Evolutionary conservation across 1,140 invertebrate species (phyloP).

Genomic region (Tetramorium simillimum): DNA sequence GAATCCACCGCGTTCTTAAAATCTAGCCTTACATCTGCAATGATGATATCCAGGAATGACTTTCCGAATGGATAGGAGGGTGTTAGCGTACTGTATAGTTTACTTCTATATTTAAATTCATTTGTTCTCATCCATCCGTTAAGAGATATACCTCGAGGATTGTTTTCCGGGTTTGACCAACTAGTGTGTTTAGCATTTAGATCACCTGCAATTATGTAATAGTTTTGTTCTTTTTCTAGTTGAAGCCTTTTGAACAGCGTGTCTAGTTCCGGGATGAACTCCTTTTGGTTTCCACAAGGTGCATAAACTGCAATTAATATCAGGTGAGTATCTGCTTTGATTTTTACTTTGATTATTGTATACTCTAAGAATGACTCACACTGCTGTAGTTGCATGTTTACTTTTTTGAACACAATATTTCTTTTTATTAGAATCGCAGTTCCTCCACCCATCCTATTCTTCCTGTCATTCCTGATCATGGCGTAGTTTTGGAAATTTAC

Average conservation of each 20-base stretch:
- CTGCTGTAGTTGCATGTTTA: not conserved
- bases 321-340: conserved; percentile 31
- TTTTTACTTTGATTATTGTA: conserved; percentile 42
- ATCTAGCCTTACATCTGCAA: not conserved
- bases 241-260: conserved; percentile 8
- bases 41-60: not conserved
- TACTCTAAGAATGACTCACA: conserved; percentile 20
- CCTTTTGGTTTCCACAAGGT: not conserved
- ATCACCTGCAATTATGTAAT: conserved; percentile 20
- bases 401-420: conserved; percentile 26
- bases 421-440: conserved; percentile 66
- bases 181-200: conserved; percentile 1
- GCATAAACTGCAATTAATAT: conserved; percentile 43
- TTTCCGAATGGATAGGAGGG: not conserved
- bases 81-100: not conserved
- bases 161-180: not conserved
- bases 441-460: conserved; percentile 48
- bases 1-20: not conserved
- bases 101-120: not conserved
- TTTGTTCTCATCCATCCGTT: not conserved
- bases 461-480: conserved; percentile 64
- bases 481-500: conserved; percentile 50
- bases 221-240: conserved; percentile 26
- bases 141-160: not conserved
- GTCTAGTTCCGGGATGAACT: not conserved